Conservation (phyloP, 2,113 vertebrate genomes). For the Crotophaga sulcirostris region DNA sequence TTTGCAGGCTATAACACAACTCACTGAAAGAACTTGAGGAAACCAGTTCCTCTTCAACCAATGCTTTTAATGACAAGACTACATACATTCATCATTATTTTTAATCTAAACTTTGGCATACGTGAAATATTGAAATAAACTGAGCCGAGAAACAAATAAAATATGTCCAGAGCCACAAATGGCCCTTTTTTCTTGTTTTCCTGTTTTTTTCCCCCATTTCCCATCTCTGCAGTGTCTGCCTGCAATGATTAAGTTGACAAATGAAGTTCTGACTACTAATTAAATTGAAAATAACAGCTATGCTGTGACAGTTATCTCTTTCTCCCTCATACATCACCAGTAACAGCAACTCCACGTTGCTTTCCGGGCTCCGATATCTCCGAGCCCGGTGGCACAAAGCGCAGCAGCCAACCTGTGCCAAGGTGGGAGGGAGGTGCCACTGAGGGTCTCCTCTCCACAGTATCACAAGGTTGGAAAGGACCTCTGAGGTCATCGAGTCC, state of each 20-base stretch:
- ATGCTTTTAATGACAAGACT: not conserved
- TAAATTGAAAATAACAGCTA: slow-evolving; percentile 62
- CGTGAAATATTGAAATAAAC: slow-evolving; percentile 33
- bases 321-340: slow-evolving; percentile 13
- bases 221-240: slow-evolving; percentile 30
- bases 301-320: slow-evolving; percentile 36
- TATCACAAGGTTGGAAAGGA: no score
- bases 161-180: not conserved
- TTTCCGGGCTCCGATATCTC: not conserved
- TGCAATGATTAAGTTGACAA: slow-evolving; percentile 65
- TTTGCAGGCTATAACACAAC: not conserved
- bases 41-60: not conserved
- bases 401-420: not conserved
- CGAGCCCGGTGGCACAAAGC: not conserved
- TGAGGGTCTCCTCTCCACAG: not conserved
- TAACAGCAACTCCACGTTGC: not conserved
- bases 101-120: not conserved
- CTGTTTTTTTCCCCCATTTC: not conserved
- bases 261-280: slow-evolving; percentile 67
- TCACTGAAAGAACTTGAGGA: not conserved
- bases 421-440: not conserved
- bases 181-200: slow-evolving; percentile 19
- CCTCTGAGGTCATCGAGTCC: no score
- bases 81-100: not conserved
- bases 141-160: slow-evolving; percentile 26